Percentiles rank a stretch among this genome's conserved stretches.
Evolutionary conservation across 2,797 vertebrate genomes (phyloP).

Genomic region (Dallia pectoralis): DNA sequence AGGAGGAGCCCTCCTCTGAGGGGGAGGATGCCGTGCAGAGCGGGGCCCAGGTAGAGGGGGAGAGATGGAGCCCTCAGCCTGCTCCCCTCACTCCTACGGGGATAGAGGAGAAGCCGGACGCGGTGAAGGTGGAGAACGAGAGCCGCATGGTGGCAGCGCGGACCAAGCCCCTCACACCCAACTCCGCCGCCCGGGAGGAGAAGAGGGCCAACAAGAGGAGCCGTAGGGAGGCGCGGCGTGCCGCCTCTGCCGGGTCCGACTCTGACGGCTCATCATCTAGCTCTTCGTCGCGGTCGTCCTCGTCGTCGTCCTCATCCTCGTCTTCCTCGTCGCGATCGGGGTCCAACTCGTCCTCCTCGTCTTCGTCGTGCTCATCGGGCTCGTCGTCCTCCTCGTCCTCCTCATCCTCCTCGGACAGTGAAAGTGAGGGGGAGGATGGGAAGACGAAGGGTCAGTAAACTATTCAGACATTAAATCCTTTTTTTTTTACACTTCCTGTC

Average conservation of each 20-base stretch:
- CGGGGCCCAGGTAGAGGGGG: slow-evolving; percentile 58
- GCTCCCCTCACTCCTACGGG: slow-evolving; percentile 72
- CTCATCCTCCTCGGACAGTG: slow-evolving; percentile 88
- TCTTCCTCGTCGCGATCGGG: slow-evolving; percentile 94
- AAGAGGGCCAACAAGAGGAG: slow-evolving; percentile 86
- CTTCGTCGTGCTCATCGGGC: slow-evolving; percentile 93
- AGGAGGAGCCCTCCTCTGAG: slow-evolving; percentile 77
- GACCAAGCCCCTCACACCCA: slow-evolving; percentile 93
- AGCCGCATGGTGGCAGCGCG: slow-evolving; percentile 92
- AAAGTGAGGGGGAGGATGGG: slow-evolving; percentile 85
- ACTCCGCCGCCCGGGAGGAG: slow-evolving; percentile 90
- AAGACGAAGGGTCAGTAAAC: slow-evolving; percentile 84
- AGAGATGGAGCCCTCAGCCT: slow-evolving; percentile 77
- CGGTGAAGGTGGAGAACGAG: slow-evolving; percentile 74
- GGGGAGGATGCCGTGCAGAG: slow-evolving; percentile 72
- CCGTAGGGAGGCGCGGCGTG: slow-evolving; percentile 80
- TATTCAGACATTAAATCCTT: not conserved
- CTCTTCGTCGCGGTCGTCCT: slow-evolving; percentile 93
- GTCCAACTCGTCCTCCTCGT: slow-evolving; percentile 89
- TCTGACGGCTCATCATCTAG: slow-evolving; percentile 86
- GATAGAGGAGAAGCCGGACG: slow-evolving; percentile 71
- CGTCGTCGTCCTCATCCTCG: slow-evolving; percentile 89
- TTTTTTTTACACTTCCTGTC: not conserved
- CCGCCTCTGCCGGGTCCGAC: slow-evolving; percentile 83
- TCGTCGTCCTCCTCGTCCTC: slow-evolving; percentile 91